Percentiles rank a stretch among this genome's conserved stretches.
Conservation (phyloP, 2,113 vertebrate species). For the Camelus dromedarius region DNA sequence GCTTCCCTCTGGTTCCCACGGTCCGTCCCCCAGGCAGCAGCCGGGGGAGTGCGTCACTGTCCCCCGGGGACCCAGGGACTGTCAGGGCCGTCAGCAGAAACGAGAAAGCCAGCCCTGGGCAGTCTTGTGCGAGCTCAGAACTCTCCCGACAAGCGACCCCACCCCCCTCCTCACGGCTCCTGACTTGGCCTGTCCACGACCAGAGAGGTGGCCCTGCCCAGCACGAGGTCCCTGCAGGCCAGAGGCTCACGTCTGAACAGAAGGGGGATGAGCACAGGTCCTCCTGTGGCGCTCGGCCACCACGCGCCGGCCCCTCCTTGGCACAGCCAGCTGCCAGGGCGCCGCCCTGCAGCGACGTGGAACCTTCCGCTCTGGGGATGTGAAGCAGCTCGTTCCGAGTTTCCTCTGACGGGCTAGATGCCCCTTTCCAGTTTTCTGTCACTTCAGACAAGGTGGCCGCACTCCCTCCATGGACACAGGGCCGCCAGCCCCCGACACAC, state of each 20-base stretch:
- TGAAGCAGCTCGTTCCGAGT: too few species aligned
- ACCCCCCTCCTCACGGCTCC: background rate
- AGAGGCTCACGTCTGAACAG: too few species aligned
- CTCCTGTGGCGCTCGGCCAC: too few species aligned
- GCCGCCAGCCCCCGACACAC: too few species aligned
- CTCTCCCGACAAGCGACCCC: background rate
- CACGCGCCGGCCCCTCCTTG: too few species aligned
- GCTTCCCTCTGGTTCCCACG: background rate
- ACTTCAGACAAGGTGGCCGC: background rate
- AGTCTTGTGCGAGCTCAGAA: rapidly evolving
- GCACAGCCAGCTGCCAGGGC: too few species aligned
- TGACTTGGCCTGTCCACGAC: rapidly evolving
- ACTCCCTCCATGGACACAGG: too few species aligned
- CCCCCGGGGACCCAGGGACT: background rate
- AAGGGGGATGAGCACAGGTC: background rate
- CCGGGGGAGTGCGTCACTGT: background rate
- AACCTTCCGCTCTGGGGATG: too few species aligned
- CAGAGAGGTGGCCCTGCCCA: background rate
- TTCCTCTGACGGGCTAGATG: background rate
- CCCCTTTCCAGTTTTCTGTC: background rate
- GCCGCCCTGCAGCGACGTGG: too few species aligned
- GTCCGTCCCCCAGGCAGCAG: background rate
- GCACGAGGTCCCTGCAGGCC: background rate
- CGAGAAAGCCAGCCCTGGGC: background rate
- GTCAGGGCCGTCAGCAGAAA: background rate